Conservation (phyloP, 2,797 vertebrate species). For the Anabas testudineus region DNA sequence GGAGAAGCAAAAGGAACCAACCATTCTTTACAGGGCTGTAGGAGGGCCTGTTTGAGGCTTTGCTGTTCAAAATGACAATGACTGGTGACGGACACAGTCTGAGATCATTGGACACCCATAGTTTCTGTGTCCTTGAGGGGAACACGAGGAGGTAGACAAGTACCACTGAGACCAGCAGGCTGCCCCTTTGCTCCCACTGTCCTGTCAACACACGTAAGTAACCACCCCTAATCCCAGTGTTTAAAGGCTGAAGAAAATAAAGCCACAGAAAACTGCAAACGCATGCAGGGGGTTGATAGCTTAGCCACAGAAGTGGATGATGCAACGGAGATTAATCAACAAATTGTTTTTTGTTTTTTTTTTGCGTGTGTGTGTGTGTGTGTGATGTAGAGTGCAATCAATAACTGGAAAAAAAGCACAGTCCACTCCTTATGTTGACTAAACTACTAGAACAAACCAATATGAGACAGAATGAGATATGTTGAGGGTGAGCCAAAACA, state of each 20-base stretch:
- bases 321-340: slow-evolving; percentile 28
- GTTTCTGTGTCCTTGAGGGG: slow-evolving; percentile 77
- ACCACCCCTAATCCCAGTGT: slow-evolving; percentile 46
- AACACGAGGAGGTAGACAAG: slow-evolving; percentile 71
- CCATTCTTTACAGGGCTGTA: slow-evolving; percentile 74
- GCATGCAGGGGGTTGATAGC: slow-evolving; percentile 5
- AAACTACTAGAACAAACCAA: slow-evolving; percentile 48
- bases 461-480: slow-evolving; percentile 55
- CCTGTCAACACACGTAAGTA: slow-evolving; percentile 63
- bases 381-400: slow-evolving; percentile 11
- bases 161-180: slow-evolving; percentile 72
- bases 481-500: slow-evolving; percentile 53
- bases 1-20: slow-evolving; percentile 70
- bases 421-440: slow-evolving; percentile 31
- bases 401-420: slow-evolving; percentile 33
- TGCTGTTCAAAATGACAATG: slow-evolving; percentile 71
- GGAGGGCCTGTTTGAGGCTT: slow-evolving; percentile 74
- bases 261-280: slow-evolving; percentile 19
- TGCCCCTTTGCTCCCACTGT: slow-evolving; percentile 56
- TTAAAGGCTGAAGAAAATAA: slow-evolving; percentile 53
- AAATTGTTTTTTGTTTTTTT: not conserved
- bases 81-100: slow-evolving; percentile 64
- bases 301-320: slow-evolving; percentile 25
- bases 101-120: slow-evolving; percentile 69
- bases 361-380: slow-evolving; percentile 9